Evolutionary conservation across 2,797 vertebrate genomes (phyloP).

Genomic region (Botia almorhae): DNA sequence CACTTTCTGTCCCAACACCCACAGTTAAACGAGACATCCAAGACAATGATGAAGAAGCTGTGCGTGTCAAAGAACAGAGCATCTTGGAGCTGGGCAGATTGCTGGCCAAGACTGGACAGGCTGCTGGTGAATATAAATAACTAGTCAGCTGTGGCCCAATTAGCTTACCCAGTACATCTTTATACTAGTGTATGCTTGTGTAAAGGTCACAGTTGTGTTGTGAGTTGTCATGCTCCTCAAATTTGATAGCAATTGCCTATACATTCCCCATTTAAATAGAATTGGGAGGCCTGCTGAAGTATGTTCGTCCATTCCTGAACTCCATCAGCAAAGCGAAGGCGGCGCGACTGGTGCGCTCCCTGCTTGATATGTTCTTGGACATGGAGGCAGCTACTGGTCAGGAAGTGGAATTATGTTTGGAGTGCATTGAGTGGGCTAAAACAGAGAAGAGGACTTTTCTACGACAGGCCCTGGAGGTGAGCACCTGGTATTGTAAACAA

Average conservation of each 20-base stretch:
- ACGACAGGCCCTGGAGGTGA: slow-evolving; percentile 94
- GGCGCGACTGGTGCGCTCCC: slow-evolving; percentile 90
- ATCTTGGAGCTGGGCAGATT: slow-evolving; percentile 94
- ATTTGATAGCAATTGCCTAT: not conserved
- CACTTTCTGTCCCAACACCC: slow-evolving; percentile 51
- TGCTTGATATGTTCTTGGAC: slow-evolving; percentile 94
- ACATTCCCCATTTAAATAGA: slow-evolving; percentile 71
- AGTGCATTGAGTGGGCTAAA: slow-evolving; percentile 98
- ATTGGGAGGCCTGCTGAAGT: slow-evolving; percentile 94
- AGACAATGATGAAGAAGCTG: slow-evolving; percentile 93
- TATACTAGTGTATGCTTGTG: too few species aligned
- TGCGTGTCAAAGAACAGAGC: slow-evolving; percentile 97
- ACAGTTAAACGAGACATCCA: slow-evolving; percentile 95
- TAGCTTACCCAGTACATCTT: not conserved
- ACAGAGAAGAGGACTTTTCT: slow-evolving; percentile 96
- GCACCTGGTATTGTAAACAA: slow-evolving; percentile 6
- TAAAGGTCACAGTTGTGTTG: too few species aligned
- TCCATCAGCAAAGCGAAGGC: slow-evolving; percentile 98
- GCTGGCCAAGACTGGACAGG: slow-evolving; percentile 95
- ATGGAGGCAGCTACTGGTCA: slow-evolving; percentile 98
- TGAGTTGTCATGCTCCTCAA: not conserved
- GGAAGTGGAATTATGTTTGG: slow-evolving; percentile 95
- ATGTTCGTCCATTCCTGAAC: slow-evolving; percentile 93
- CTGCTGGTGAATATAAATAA: slow-evolving; percentile 83
- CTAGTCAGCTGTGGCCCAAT: too few species aligned